Evolutionary conservation across 2,797 vertebrate species (phyloP).

Genomic region (Scarus forsteni): DNA sequence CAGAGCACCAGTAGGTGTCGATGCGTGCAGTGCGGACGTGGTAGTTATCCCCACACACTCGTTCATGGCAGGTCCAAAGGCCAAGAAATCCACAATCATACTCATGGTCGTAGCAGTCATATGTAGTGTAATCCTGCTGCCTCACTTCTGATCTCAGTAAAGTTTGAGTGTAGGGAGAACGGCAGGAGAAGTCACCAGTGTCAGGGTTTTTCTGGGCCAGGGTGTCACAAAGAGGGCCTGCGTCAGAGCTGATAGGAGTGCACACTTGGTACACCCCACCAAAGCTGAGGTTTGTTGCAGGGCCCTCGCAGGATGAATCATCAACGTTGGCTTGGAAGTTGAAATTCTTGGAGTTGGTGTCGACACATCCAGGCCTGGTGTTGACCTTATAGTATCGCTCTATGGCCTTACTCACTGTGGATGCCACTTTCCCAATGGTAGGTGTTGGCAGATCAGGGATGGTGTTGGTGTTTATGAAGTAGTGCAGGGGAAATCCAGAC

Average conservation of each 20-base stretch:
- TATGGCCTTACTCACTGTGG: slow-evolving; percentile 79
- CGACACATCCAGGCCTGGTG: slow-evolving; percentile 87
- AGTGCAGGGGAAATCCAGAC: slow-evolving; percentile 86
- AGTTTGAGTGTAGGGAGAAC: slow-evolving; percentile 70
- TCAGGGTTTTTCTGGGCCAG: slow-evolving; percentile 88
- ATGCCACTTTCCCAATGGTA: slow-evolving; percentile 82
- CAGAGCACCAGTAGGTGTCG: slow-evolving; percentile 87
- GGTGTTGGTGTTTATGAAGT: slow-evolving; percentile 82
- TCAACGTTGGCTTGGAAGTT: slow-evolving; percentile 93
- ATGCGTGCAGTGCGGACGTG: slow-evolving; percentile 83
- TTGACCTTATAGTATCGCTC: slow-evolving; percentile 89
- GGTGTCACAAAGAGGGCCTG: slow-evolving; percentile 74
- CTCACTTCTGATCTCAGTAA: slow-evolving; percentile 81
- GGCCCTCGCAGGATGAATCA: slow-evolving; percentile 87
- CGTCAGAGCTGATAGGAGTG: slow-evolving; percentile 44
- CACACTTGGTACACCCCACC: slow-evolving; percentile 91
- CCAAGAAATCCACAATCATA: slow-evolving; percentile 37
- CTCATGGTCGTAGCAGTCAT: slow-evolving; percentile 80
- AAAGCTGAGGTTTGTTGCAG: slow-evolving; percentile 89
- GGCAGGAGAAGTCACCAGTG: slow-evolving; percentile 87
- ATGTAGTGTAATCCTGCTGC: slow-evolving; percentile 84
- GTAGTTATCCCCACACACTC: slow-evolving; percentile 83
- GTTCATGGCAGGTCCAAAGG: slow-evolving; percentile 62
- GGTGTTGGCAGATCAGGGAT: slow-evolving; percentile 88
- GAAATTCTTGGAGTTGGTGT: slow-evolving; percentile 86